A percentile compares a stretch with the other conserved stretches of the same genome.
Evolutionary conservation across 2,888 invertebrate species (phyloP).

Genomic region (Spatulosminthurus flaviceps): DNA sequence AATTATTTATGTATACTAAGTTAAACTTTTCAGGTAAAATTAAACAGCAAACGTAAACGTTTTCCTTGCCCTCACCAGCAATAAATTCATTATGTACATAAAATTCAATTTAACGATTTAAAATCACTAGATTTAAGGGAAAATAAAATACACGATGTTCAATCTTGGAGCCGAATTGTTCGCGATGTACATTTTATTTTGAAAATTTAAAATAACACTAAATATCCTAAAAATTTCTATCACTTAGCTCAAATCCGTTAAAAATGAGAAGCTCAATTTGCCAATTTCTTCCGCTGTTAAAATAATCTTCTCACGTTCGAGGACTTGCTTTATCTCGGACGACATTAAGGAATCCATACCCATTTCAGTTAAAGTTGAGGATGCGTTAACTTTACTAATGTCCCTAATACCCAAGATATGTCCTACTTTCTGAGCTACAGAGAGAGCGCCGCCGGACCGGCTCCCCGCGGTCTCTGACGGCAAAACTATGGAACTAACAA

Average conservation of each 20-base stretch:
- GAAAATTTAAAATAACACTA: no score
- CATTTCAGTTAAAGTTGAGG: conserved; percentile 80
- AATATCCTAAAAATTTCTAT: no score
- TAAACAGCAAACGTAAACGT: no score
- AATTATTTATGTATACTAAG: no score
- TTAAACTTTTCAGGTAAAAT: no score
- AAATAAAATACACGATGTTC: no score
- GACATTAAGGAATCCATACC: conserved; percentile 98
- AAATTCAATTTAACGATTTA: no score
- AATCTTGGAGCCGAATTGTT: no score
- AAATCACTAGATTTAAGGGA: no score
- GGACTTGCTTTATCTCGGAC: conserved; percentile 91
- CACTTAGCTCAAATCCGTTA: not conserved
- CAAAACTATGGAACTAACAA: conserved; percentile 85
- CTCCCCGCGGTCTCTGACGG: conserved; percentile 76
- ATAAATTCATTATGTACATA: no score
- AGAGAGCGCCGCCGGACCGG: conserved; percentile 52
- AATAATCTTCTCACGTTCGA: conserved; percentile 87
- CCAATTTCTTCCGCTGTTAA: conserved; percentile 88
- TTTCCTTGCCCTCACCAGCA: no score
- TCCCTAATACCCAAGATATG: conserved; percentile 80
- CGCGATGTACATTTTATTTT: no score
- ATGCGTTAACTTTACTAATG: conserved; percentile 75
- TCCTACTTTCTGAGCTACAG: conserved; percentile 76
- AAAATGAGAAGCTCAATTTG: conserved; percentile 67